phyloP scores from a whole-genome alignment of 1,140 invertebrate species.

The Aphis gossypii region DNA sequence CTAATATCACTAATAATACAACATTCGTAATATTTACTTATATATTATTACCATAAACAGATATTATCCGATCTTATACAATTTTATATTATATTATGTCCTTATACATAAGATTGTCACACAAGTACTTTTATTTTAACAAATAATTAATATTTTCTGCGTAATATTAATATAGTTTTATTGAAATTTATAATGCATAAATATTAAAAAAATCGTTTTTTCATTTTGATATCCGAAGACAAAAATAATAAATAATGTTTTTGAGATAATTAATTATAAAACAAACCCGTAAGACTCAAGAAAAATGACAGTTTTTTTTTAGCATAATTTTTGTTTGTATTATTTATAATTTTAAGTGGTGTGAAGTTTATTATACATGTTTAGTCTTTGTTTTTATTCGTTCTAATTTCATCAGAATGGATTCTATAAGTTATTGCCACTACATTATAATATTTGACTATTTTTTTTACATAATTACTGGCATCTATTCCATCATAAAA shows the following conservation, averaged over 20 bases:
- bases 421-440: neutral
- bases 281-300: neutral
- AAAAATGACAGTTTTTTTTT: neutral
- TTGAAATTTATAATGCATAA: neutral
- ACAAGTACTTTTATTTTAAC: neutral
- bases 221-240: neutral
- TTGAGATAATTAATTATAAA: constrained; percentile 20
- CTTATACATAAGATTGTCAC: neutral
- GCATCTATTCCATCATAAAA: too few species aligned
- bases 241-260: neutral
- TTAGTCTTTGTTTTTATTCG: neutral
- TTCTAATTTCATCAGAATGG: neutral
- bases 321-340: neutral
- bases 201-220: neutral
- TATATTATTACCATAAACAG: neutral
- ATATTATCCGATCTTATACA: neutral
- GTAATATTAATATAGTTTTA: neutral
- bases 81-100: neutral
- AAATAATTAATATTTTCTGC: neutral
- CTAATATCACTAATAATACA: neutral
- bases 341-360: neutral
- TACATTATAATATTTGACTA: neutral
- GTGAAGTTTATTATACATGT: neutral
- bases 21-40: neutral
- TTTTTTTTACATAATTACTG: neutral